phyloP scores from a whole-genome alignment of 2,888 invertebrate species.

The Acleris emargana region DNA sequence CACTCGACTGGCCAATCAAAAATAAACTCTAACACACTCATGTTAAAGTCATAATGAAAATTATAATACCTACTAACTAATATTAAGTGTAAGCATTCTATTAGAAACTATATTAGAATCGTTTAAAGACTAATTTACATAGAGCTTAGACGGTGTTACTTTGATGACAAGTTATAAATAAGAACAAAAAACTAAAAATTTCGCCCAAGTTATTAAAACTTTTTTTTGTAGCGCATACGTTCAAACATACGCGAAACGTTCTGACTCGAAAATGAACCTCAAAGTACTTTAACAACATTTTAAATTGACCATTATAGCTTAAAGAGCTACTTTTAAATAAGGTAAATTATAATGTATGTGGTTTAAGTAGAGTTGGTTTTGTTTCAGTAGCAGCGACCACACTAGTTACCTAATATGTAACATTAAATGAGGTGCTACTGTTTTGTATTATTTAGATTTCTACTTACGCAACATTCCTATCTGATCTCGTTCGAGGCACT shows the following conservation, averaged over 20 bases:
- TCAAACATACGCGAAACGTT: background rate
- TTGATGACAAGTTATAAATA: background rate
- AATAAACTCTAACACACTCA: background rate
- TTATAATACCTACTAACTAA: no score
- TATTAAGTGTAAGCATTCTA: no score
- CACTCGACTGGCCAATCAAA: conserved; percentile 4
- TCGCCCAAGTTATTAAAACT: conserved; percentile 7
- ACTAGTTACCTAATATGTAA: conserved; percentile 34
- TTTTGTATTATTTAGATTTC: conserved; percentile 56
- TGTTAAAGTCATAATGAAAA: background rate
- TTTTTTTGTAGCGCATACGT: conserved; percentile 14
- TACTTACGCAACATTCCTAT: conserved; percentile 38
- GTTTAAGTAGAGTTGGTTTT: conserved; percentile 17
- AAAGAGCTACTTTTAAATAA: background rate
- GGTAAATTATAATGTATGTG: background rate
- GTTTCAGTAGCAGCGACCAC: conserved; percentile 4
- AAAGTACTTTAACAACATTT: background rate
- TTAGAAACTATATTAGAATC: no score
- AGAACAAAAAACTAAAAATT: background rate
- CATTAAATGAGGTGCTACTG: conserved; percentile 32
- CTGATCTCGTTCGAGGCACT: conserved; percentile 2
- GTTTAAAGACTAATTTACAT: no score
- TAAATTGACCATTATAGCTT: background rate
- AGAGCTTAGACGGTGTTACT: background rate
- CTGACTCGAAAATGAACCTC: no score